phyloP scores from a whole-genome alignment of 2,888 invertebrate genomes.

The Neria commutata region DNA sequence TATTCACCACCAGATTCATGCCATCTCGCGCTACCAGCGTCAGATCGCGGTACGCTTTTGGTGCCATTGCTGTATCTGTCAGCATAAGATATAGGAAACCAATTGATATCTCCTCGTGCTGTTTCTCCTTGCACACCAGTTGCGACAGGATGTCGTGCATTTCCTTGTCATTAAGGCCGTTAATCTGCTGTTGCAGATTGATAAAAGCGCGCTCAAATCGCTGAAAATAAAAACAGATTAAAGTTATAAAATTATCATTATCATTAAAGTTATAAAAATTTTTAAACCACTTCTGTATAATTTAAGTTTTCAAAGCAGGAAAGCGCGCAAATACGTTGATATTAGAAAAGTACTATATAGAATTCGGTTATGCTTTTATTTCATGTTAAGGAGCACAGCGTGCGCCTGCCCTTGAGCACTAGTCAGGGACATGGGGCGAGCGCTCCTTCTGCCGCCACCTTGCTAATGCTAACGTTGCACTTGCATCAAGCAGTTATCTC shows the following conservation, averaged over 20 bases:
- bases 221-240: conserved; percentile 66
- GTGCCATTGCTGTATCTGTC: conserved; percentile 79
- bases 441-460: too few relatives aligned
- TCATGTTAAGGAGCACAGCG: too few relatives aligned
- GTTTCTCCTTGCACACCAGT: conserved; percentile 82
- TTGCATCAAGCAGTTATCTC: too few relatives aligned
- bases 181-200: conserved; percentile 76
- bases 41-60: conserved; percentile 89
- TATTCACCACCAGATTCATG: conserved; percentile 78
- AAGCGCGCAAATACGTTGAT: too few relatives aligned
- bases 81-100: conserved; percentile 89
- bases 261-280: too few relatives aligned
- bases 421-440: too few relatives aligned
- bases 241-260: neutral
- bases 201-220: conserved; percentile 87
- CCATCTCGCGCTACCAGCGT: conserved; percentile 90
- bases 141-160: conserved; percentile 90
- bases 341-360: neutral
- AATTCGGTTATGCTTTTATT: too few relatives aligned
- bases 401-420: too few relatives aligned
- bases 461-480: too few relatives aligned
- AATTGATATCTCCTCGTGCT: conserved; percentile 91
- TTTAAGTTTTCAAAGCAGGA: too few relatives aligned
- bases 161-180: conserved; percentile 90
- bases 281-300: too few relatives aligned